A percentile compares a stretch with the other conserved stretches of the same genome.
Evolutionary conservation across 2,797 vertebrate genomes (phyloP).

Genomic region (Halcyon leucocephala): DNA sequence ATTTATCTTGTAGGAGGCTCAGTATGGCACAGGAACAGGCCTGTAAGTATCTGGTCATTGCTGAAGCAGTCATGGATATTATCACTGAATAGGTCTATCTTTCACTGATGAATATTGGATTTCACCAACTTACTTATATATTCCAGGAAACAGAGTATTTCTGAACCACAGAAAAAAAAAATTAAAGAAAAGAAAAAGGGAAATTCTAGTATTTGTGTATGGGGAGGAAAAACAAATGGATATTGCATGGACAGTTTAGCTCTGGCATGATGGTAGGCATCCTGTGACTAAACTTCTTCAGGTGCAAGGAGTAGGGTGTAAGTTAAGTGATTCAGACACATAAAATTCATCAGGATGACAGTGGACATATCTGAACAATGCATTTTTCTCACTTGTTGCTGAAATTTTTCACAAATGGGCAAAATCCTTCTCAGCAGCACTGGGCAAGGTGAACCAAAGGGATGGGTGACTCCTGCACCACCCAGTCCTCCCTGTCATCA

Average conservation of each 20-base stretch:
- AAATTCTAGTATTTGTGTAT: not conserved
- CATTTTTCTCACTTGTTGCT: not conserved
- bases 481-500: not conserved
- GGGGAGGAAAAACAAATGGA: not conserved
- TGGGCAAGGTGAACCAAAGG: not conserved
- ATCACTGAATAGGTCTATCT: not conserved
- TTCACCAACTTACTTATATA: not conserved
- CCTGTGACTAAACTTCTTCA: not conserved
- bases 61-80: not conserved
- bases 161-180: not conserved
- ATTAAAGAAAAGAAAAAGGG: too few relatives aligned
- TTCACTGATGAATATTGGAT: rapidly evolving
- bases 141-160: not conserved
- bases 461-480: not conserved
- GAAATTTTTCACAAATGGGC: not conserved
- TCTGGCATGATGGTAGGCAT: not conserved
- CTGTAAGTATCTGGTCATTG: not conserved
- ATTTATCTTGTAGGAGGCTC: not conserved
- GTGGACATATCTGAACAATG: rapidly evolving
- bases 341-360: not conserved
- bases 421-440: not conserved
- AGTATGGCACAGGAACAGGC: not conserved
- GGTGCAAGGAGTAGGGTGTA: not conserved
- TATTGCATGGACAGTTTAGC: not conserved
- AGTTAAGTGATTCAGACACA: not conserved